These are phyloP conservation scores for Isurus oxyrinchus DNA, from an alignment of 2,113 vertebrate genomes.

Conservation along the genomic window DNA sequence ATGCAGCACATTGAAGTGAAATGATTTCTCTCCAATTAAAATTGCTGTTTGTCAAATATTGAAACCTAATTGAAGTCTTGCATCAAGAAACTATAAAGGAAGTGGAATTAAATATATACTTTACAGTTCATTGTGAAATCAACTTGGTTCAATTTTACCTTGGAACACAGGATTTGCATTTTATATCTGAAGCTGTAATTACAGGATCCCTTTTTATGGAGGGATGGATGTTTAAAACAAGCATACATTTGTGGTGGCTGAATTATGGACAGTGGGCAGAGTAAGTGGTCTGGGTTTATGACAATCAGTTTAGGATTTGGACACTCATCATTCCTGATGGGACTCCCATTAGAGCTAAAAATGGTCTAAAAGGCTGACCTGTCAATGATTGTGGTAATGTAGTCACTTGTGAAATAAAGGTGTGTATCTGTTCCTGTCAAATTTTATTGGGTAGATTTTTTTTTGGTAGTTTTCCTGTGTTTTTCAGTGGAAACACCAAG, in stretches of 20 bases:
- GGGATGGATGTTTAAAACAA: background rate
- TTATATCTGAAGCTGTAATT: background rate
- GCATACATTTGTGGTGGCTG: background rate
- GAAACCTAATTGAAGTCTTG: background rate
- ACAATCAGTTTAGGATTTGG: too few species aligned
- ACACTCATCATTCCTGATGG: too few species aligned
- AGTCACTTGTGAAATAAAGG: too few species aligned
- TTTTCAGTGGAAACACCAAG: too few species aligned
- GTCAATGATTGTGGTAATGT: too few species aligned
- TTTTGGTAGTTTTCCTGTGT: too few species aligned
- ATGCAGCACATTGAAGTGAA: background rate
- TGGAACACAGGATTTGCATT: background rate
- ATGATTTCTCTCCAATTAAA: background rate
- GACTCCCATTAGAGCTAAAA: too few species aligned
- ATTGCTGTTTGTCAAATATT: background rate
- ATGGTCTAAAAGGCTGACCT: too few species aligned
- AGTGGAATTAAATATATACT: background rate
- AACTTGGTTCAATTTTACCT: background rate
- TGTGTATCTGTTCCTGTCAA: too few species aligned
- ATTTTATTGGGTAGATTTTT: too few species aligned
- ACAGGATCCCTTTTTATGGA: background rate
- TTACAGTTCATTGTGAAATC: background rate
- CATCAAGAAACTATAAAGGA: background rate
- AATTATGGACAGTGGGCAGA: background rate
- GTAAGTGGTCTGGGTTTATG: too few species aligned